Conservation (phyloP, 2,888 invertebrate species). For the Encarsia formosa region DNA sequence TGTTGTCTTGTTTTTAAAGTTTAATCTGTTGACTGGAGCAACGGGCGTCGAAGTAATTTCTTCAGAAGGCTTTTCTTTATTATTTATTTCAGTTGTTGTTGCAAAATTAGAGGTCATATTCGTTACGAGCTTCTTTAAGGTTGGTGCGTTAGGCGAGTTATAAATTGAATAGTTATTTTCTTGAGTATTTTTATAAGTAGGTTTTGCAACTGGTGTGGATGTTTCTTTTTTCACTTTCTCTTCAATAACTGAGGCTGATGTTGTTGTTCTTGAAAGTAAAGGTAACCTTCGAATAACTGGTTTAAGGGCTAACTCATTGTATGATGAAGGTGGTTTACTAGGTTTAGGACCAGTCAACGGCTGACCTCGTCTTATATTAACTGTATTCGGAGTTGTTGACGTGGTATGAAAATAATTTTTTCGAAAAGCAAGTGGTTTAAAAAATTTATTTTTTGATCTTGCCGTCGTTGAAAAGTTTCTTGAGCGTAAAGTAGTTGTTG, state of each 20-base stretch:
- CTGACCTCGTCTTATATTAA: conserved; percentile 41
- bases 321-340: conserved; percentile 41
- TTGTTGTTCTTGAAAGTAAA: conserved; percentile 34
- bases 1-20: background rate
- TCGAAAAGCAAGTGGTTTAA: conserved; percentile 40
- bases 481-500: conserved; percentile 24
- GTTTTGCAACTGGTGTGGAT: background rate
- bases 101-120: background rate
- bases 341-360: conserved; percentile 43
- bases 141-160: background rate
- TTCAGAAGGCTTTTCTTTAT: background rate
- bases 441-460: conserved; percentile 38
- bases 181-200: background rate
- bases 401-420: conserved; percentile 44
- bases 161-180: background rate
- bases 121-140: background rate
- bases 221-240: background rate
- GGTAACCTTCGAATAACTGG: conserved; percentile 43
- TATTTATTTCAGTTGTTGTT: background rate
- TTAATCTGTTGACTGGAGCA: background rate
- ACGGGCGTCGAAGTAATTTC: background rate
- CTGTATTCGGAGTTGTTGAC: conserved; percentile 44
- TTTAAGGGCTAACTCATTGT: conserved; percentile 45
- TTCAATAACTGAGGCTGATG: conserved; percentile 23
- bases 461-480: conserved; percentile 29